These are phyloP conservation scores for Montipora capitata DNA, from an alignment of 92 coral and sea anemone genomes.

Conservation along the genomic window DNA sequence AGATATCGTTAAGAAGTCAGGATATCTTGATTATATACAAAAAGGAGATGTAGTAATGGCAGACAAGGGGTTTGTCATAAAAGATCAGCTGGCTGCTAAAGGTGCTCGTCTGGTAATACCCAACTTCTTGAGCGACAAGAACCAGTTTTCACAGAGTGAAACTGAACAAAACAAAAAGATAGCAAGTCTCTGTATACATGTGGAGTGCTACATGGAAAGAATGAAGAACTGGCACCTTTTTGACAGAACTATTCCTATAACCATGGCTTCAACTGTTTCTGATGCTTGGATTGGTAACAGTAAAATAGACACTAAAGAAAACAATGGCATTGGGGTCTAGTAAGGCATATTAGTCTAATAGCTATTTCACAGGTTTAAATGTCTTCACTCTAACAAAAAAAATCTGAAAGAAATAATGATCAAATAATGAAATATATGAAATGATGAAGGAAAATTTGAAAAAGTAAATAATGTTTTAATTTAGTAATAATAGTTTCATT, in stretches of 20 bases:
- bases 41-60: constrained; percentile 63
- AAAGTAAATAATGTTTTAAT: too few species aligned
- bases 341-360: too few species aligned
- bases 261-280: constrained; percentile 64
- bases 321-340: constrained; percentile 40
- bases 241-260: constrained; percentile 65
- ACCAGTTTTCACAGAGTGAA: constrained; percentile 41
- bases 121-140: constrained; percentile 31
- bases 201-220: constrained; percentile 65
- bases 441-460: too few species aligned
- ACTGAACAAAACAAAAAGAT: constrained; percentile 70
- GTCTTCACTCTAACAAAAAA: too few species aligned
- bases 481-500: too few species aligned
- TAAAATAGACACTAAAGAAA: constrained; percentile 60
- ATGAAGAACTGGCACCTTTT: constrained; percentile 72
- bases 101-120: constrained; percentile 54
- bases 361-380: too few species aligned
- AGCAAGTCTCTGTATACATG: constrained; percentile 65
- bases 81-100: too few species aligned
- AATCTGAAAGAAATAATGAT: too few species aligned
- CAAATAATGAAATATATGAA: too few species aligned
- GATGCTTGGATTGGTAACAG: constrained; percentile 63
- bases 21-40: constrained; percentile 30
- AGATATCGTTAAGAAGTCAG: constrained; percentile 54
- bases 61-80: constrained; percentile 11